Evolutionary conservation across 2,888 invertebrate genomes (phyloP).

Genomic region (Dendrolimus houi): DNA sequence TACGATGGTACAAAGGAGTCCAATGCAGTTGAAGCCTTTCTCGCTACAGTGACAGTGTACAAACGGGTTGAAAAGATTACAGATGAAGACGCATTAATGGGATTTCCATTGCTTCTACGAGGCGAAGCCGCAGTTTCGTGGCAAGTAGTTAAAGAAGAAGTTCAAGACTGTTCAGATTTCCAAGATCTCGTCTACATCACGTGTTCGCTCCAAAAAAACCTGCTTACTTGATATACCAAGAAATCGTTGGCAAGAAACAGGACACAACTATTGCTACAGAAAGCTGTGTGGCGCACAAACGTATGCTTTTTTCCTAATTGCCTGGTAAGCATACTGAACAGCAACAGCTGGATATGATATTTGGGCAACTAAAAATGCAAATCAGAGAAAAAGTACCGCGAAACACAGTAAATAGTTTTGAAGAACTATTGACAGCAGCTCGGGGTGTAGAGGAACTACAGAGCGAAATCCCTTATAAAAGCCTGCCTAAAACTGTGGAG

Average conservation of each 20-base stretch:
- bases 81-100: constrained; percentile 1
- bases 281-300: constrained; percentile 7
- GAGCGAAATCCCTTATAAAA: not conserved
- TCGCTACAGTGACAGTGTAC: not conserved
- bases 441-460: constrained; percentile 4
- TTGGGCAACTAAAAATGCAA: too few species aligned
- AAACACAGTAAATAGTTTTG: too few species aligned
- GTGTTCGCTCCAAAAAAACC: constrained; percentile 10
- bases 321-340: too few species aligned
- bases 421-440: constrained; percentile 3
- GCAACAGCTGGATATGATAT: too few species aligned
- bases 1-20: not conserved
- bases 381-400: too few species aligned
- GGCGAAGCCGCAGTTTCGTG: constrained; percentile 14
- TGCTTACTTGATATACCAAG: constrained; percentile 7
- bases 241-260: constrained; percentile 6
- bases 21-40: constrained; percentile 1
- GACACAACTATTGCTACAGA: constrained; percentile 7
- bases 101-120: not conserved
- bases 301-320: too few species aligned
- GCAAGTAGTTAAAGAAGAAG: constrained; percentile 8
- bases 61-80: constrained; percentile 1
- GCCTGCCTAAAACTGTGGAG: constrained; percentile 4
- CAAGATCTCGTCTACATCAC: constrained; percentile 7
- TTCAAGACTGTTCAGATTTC: constrained; percentile 10